Evolutionary conservation across 2,113 vertebrate genomes (phyloP).

Genomic region (Gnathonemus echidnorhynchus): DNA sequence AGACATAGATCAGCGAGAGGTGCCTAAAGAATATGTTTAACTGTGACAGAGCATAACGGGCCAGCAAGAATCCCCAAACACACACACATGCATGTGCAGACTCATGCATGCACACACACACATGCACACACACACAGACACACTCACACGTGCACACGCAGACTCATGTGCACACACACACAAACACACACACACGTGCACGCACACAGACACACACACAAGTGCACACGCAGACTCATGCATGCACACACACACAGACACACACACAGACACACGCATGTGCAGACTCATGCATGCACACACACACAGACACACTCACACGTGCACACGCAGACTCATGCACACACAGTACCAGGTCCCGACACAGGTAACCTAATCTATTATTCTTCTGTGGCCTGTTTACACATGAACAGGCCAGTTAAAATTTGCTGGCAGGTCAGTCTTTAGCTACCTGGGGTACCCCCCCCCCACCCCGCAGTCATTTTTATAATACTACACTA

Average conservation of each 20-base stretch:
- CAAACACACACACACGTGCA: background rate
- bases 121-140: too few species aligned
- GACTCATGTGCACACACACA: background rate
- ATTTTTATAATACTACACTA: too few species aligned
- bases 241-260: background rate
- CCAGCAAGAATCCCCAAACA: background rate
- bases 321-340: background rate
- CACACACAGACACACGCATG: background rate
- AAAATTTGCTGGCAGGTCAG: background rate
- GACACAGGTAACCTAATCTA: conserved; percentile 15
- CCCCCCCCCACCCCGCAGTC: background rate
- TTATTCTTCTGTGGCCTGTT: conserved; percentile 17
- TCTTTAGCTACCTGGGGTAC: background rate
- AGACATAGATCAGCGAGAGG: background rate
- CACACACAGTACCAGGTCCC: background rate
- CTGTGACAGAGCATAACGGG: background rate
- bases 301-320: background rate
- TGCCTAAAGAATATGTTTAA: background rate
- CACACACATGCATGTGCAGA: background rate
- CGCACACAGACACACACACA: background rate
- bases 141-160: background rate
- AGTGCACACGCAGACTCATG: background rate
- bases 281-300: background rate
- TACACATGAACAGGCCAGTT: background rate
- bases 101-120: background rate